A percentile compares a stretch with the other conserved stretches of the same genome.
Evolutionary conservation across 2,113 vertebrate genomes (phyloP).

Genomic region (Periophthalmodon schlosseri): DNA sequence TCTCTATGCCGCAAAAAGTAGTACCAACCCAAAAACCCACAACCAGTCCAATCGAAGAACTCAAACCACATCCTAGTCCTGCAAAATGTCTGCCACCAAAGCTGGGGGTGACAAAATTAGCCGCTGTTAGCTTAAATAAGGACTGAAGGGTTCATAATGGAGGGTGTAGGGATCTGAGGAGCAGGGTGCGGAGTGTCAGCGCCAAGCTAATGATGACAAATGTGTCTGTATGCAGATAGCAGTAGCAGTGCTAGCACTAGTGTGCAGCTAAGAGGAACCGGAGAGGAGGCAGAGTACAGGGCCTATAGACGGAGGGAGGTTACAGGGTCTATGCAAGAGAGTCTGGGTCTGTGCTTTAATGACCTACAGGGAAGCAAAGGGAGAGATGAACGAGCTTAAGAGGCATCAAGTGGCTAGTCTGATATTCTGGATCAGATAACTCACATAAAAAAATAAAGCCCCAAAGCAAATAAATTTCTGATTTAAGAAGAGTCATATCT

Average conservation of each 20-base stretch:
- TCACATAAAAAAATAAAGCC: no score
- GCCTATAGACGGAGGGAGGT: no score
- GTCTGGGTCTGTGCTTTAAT: no score
- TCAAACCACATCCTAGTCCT: conserved; percentile 29
- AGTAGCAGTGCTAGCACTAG: conserved; percentile 61
- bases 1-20: conserved; percentile 21
- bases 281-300: conserved; percentile 42
- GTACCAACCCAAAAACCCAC: conserved; percentile 25
- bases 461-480: no score
- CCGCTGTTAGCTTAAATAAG: conserved; percentile 81
- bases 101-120: conserved; percentile 78
- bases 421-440: no score
- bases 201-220: conserved; percentile 99
- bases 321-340: no score
- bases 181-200: conserved; percentile 98
- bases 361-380: no score
- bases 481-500: no score
- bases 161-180: conserved; percentile 92
- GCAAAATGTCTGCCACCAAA: conserved; percentile 70
- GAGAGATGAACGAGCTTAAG: no score
- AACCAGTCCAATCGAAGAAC: conserved; percentile 27
- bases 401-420: no score
- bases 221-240: conserved; percentile 98
- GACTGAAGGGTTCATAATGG: conserved; percentile 87
- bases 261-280: conserved; percentile 61